Evolutionary conservation across 2,113 vertebrate genomes (phyloP).

Genomic region (mouse (Mus musculus)): DNA sequence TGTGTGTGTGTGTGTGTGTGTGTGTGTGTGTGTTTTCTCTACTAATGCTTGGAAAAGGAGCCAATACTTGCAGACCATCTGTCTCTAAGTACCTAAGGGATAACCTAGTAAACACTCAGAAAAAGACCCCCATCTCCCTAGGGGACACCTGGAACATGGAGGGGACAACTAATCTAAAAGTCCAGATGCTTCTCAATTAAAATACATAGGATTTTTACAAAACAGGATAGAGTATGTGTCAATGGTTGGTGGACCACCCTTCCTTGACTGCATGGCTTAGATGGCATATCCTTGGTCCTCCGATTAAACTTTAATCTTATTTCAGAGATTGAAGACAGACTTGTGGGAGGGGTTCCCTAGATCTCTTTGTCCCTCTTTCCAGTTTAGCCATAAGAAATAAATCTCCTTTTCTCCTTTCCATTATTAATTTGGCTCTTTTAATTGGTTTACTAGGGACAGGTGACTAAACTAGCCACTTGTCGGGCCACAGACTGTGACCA

Average conservation of each 20-base stretch:
- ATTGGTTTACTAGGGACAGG: too few relatives aligned
- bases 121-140: constrained; percentile 56
- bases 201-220: not conserved
- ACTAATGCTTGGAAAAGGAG: not conserved
- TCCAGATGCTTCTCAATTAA: not conserved
- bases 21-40: too few relatives aligned
- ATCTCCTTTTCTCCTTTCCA: not conserved
- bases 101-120: constrained; percentile 44
- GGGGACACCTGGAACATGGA: not conserved
- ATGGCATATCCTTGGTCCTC: not conserved
- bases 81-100: constrained; percentile 68
- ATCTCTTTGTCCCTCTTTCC: not conserved
- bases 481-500: not conserved
- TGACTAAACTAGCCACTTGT: not conserved
- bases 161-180: constrained; percentile 45
- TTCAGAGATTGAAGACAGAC: not conserved
- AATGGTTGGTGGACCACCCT: not conserved
- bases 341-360: too few relatives aligned
- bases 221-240: not conserved
- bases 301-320: not conserved
- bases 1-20: too few relatives aligned
- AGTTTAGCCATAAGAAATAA: not conserved
- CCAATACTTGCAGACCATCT: constrained; percentile 36
- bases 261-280: not conserved
- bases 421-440: not conserved